Evolutionary conservation across 1,140 invertebrate species (phyloP), one percentile per base, ranked within the genome.

Genomic region (Solen grandis): DNA sequence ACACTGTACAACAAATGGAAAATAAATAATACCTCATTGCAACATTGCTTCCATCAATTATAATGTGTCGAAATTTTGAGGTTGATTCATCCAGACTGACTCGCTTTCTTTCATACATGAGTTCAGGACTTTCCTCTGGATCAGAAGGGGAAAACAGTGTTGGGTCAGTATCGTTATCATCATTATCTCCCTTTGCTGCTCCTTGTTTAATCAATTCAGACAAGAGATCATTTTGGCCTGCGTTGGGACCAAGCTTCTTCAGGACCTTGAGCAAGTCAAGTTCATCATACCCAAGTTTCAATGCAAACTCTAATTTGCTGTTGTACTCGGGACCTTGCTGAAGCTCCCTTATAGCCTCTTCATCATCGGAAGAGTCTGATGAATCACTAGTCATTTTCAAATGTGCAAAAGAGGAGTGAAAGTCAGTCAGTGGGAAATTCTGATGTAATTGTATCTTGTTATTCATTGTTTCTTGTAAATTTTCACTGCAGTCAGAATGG

Each of bases 281-380:
- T 85, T 99, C 97, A 0, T 96, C 96, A 92, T 98, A 99, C 14
- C 98, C 98, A 54, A 99, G 93, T 92, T 98, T 98, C 35, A 97
- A 92, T 0, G 95, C 96, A 87, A 97, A 97, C 89, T 97, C 96
- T 5, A 97, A 94, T 81, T 89, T 86, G 93, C 92, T 65, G 91
- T 92, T 78, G 80, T 89, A 91, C 25, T 86, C 84, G 14, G 78
- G 68, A 62, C 68, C 74, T 8, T 52, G 74, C 14, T 73, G 52
- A 8, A 79, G 74, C 19, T 76, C 63, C 16, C 63, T 25, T 13
- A 76, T 65, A 52, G 55, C 5, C 31, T 50, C 36, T 16, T 69
- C 75, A 5, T 83, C 62, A 54, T 65, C 62, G 8, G 41, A 46
- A 19, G 41, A 10, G 41, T 46, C 41, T 46, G 41, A 10, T 46